Conservation (phyloP, 2,888 invertebrate species). For the Leptura quadrifasciata region DNA sequence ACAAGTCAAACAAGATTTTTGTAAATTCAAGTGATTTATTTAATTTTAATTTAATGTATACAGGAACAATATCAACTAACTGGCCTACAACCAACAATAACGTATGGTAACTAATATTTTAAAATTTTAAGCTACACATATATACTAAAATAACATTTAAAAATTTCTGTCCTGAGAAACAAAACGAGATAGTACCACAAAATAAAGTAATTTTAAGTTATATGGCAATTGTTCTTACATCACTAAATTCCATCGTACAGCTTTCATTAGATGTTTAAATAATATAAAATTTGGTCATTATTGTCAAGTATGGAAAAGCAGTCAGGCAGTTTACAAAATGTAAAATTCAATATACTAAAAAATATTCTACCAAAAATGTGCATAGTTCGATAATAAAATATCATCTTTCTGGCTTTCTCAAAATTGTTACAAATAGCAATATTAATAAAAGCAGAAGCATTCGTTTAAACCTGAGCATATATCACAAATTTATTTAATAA, state of each 20-base stretch:
- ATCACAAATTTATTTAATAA: background rate
- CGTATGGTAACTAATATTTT: slow-evolving; percentile 30
- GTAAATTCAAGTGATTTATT: slow-evolving; percentile 40
- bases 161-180: background rate
- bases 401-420: background rate
- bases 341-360: background rate
- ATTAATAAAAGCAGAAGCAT: background rate
- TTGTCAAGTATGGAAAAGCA: background rate
- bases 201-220: slow-evolving; percentile 8
- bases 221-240: slow-evolving; percentile 24
- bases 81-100: slow-evolving; percentile 41
- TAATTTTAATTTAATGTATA: slow-evolving; percentile 46
- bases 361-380: too few species aligned
- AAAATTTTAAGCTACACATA: slow-evolving; percentile 33
- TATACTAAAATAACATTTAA: background rate
- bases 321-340: slow-evolving; percentile 21
- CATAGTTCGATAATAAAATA: background rate
- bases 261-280: background rate
- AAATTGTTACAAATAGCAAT: background rate
- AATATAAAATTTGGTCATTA: background rate
- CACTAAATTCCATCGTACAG: slow-evolving; percentile 11
- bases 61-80: slow-evolving; percentile 46
- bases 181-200: slow-evolving; percentile 1
- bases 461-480: background rate
- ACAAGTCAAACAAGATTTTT: slow-evolving; percentile 44